Evolutionary conservation across 2,113 vertebrate species (phyloP), one percentile per base, ranked within the genome.

Genomic region (Pitta sordida): DNA sequence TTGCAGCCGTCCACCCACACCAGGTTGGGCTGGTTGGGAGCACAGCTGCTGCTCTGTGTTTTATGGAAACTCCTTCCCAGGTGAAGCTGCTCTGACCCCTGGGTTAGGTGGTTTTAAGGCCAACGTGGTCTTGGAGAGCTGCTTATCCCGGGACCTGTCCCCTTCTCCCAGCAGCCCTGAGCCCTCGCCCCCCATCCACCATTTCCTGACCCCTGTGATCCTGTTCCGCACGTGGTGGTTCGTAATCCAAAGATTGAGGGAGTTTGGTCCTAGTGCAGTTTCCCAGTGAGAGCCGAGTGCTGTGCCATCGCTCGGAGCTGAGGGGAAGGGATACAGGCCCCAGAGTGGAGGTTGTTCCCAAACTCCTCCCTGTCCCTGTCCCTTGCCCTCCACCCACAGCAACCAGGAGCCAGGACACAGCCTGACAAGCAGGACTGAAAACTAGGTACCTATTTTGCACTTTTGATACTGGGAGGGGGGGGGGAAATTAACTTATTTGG

Each of bases 401-500:
- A 79, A 21, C 71, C 85, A 73, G 91, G 60, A 91, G 52, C 69
- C 21, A 18, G 60, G 39, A 43, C 21, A 32, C 55, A 75, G 83
- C 92, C 90, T 85, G 76, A 62, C 53, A 74, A 65, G 93, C 44
- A 63, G 93, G 94, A 89, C 93, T 91, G 94, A 96, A 88, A 97
- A 93, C 93, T 84, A 91, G 92, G 95, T 68, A 86, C 95, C 88
- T 81, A 91, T 96, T 98, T 98, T 98, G 98, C 98, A 98, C 98
- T 98, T 98, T 98, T 98, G 97, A 98, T 98, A 97, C 96, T 91
- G 93, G 95, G 63, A 51, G 59, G 71, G 83, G 32, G 32, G 32
- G 64, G n/a, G n/a, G 69, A 24, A 76, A 97, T 96, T 98, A 98
- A 98, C 75, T 98, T 98, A 98, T 98, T 98, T 96, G 92, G 95